Conservation (phyloP, 2,888 invertebrate species). For the Xylophagus ater region DNA sequence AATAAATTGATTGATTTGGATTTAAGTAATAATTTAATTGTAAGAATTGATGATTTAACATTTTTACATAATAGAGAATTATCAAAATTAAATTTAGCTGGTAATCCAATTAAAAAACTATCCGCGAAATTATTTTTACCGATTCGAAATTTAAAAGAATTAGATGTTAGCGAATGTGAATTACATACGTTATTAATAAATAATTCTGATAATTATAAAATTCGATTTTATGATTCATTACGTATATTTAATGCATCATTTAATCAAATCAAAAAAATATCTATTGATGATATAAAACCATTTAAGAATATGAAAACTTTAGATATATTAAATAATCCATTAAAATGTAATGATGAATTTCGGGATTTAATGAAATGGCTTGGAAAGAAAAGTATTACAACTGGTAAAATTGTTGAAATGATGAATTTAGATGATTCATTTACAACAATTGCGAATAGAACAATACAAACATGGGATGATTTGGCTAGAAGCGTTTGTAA, state of each 20-base stretch:
- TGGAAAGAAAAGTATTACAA: slow-evolving; percentile 27
- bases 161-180: slow-evolving; percentile 61
- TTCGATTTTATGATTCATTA: slow-evolving; percentile 43
- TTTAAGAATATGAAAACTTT: slow-evolving; percentile 40
- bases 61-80: slow-evolving; percentile 58
- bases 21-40: slow-evolving; percentile 58
- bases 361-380: slow-evolving; percentile 47
- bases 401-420: slow-evolving; percentile 25
- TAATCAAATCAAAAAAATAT: slow-evolving; percentile 33
- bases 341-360: slow-evolving; percentile 57
- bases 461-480: slow-evolving; percentile 29
- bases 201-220: slow-evolving; percentile 39
- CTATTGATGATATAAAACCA: slow-evolving; percentile 27
- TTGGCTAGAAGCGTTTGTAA: slow-evolving; percentile 34
- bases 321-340: slow-evolving; percentile 50
- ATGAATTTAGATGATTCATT: slow-evolving; percentile 23
- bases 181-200: slow-evolving; percentile 56
- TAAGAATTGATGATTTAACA: slow-evolving; percentile 47
- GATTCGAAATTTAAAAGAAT: slow-evolving; percentile 48
- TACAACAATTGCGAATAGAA: slow-evolving; percentile 15
- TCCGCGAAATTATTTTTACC: slow-evolving; percentile 55
- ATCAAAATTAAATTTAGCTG: slow-evolving; percentile 52
- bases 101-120: slow-evolving; percentile 57
- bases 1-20: slow-evolving; percentile 57
- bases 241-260: slow-evolving; percentile 45